Base-by-base conservation (phyloP, 2,113 vertebrate genomes). In the Takifugu bimaculatus region DNA sequence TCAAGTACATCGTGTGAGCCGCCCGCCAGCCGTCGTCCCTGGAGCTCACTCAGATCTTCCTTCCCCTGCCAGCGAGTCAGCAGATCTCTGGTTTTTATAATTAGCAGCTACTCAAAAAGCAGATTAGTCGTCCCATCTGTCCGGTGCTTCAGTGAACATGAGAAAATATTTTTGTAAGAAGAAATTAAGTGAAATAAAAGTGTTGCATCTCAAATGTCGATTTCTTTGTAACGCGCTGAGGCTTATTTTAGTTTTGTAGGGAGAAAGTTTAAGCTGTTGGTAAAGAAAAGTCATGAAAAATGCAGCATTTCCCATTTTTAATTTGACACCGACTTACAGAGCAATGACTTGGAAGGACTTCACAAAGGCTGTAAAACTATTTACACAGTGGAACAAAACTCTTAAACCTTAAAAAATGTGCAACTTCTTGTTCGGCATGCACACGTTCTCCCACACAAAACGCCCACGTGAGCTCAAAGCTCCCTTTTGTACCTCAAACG, bases 321-420 rank as follows among this genome's bases (percentile, higher is more conserved):
- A 82, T 90, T 82, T 74, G 81, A 88, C 79, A 88, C 89, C 70
- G 86, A 88, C 86, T 89, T 90, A 93, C 90, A 92, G 91, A 91
- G 79, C 90, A 90, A 86, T 86, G 93, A 93, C 87, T 82, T 59
- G 91, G 91, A 91, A 88, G 84, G 89, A 94, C 88, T 89, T 94
- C 93, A 94, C 94, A 94, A 93, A 93, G 92, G 88, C 73, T 71
- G 88, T 91, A 92, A 93, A 92, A 93, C 87, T 96, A 95, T 97
- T 95, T 98, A 96, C 94, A 98, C 71, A n/a, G 75, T 88, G 91
- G 85, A 92, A 65, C 73, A 79, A 84, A 87, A 62, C 75, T 92
- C 70, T 85, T 81, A 93, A 90, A 6, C 88, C 91, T 91, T 92
- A 85, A 82, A 87, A 89, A 91, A 92, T 94, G 93, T 94, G 93